phyloP scores from a whole-genome alignment of 1,140 invertebrate species.

The Antheraea mylitta region DNA sequence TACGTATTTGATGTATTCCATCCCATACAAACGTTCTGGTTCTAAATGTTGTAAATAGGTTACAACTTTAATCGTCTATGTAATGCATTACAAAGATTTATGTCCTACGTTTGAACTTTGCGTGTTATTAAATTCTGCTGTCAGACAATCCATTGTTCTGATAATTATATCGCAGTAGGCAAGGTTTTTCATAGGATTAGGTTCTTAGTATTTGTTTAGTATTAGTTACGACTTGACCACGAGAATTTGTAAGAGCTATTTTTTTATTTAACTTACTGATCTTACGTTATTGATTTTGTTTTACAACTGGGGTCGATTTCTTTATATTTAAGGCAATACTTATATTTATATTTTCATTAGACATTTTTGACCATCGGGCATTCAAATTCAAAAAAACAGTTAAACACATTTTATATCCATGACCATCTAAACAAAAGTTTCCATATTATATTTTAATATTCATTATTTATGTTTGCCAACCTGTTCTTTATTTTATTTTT shows the following conservation, averaged over 20 bases:
- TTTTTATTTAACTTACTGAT: not conserved
- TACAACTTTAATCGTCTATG: slow-evolving; percentile 9
- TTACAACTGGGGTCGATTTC: too few species aligned
- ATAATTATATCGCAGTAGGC: slow-evolving; percentile 6
- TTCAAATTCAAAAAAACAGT: too few species aligned
- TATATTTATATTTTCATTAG: too few species aligned
- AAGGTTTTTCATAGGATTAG: slow-evolving; percentile 10
- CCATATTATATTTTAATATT: too few species aligned
- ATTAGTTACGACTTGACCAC: slow-evolving; percentile 3
- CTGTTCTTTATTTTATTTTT: too few species aligned
- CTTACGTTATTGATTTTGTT: too few species aligned
- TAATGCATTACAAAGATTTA: slow-evolving; percentile 1
- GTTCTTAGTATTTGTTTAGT: not conserved
- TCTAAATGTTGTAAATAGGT: not conserved
- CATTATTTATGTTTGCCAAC: too few species aligned
- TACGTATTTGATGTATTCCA: too few species aligned
- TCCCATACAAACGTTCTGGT: not conserved
- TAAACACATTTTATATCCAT: too few species aligned
- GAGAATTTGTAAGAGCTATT: not conserved
- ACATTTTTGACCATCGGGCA: too few species aligned
- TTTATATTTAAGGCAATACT: too few species aligned
- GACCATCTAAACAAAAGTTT: too few species aligned
- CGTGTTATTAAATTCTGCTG: not conserved
- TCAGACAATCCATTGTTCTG: slow-evolving; percentile 10
- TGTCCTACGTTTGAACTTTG: not conserved